phyloP scores from a whole-genome alignment of 2,888 invertebrate genomes.

The Erebia palarica region DNA sequence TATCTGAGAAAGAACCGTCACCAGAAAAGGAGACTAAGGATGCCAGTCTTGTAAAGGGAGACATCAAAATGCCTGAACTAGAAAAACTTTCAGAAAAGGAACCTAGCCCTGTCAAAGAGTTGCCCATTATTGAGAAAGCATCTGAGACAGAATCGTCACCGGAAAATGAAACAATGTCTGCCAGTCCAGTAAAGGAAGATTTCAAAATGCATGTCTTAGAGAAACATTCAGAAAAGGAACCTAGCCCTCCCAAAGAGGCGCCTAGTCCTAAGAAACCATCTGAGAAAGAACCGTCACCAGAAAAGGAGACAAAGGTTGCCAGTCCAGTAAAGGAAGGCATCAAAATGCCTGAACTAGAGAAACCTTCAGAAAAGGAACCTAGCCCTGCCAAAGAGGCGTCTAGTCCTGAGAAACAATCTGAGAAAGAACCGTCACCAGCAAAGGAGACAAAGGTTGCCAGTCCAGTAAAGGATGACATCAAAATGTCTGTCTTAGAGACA shows the following conservation, averaged over 20 bases:
- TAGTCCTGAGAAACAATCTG: not conserved
- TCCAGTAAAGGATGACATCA: not conserved
- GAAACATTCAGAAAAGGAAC: conserved; percentile 18
- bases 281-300: conserved; percentile 25
- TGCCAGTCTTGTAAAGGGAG: conserved; percentile 3
- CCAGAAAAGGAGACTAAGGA: not conserved
- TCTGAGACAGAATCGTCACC: not conserved
- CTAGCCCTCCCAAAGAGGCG: conserved; percentile 3
- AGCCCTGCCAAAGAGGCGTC: not conserved
- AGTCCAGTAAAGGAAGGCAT: not conserved
- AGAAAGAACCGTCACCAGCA: conserved; percentile 10
- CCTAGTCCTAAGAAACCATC: not conserved
- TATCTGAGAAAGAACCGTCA: not conserved
- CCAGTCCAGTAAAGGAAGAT: conserved; percentile 1
- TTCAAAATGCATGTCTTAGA: no score
- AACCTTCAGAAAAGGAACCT: conserved; percentile 24
- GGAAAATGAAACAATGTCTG: not conserved
- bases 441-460: not conserved
- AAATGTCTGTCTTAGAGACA: not conserved
- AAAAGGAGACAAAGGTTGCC: not conserved
- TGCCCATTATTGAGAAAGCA: conserved; percentile 8
- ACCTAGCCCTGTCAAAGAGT: conserved; percentile 25
- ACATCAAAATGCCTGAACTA: no score
- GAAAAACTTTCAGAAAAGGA: not conserved
- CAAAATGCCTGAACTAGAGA: not conserved